Base-by-base conservation (phyloP, 2,797 vertebrate species). In the Pipistrellus nathusii region DNA sequence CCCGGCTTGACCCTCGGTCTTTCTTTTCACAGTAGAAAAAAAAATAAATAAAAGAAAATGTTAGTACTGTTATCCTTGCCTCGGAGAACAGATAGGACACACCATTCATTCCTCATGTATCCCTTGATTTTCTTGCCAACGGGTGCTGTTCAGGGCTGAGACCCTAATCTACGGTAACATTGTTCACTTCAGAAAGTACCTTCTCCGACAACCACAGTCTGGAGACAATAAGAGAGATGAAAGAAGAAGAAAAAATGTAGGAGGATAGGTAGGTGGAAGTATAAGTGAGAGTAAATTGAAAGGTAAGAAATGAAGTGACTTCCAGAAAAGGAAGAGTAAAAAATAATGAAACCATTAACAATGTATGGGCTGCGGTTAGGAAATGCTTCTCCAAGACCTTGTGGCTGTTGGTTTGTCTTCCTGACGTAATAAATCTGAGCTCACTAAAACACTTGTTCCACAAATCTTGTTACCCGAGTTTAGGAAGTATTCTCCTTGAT, bases 321-420 rank as follows among this genome's bases (percentile, higher is more conserved):
- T 2, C 3, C 80, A 81, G 8, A 87, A 90, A 85, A 13, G 10
- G 30, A 64, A 85, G 15, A 75, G 64, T 82, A 21, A 81, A 80
- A 91, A 69, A 41, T 88, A 82, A 51, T 35, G 2, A 83, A 93
- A 75, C 3, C 6, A 53, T 73, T 77, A 82, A 59, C 75, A 94
- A 92, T 51, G 4, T 35, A 85, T 86, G 5, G 23, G 9, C 5
- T 53, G 15, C 20, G 46, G 30, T 21, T 66, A 27, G 85, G 38
- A 46, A 80, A 89, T 73, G 11, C n/a, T 85, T 90, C 38, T 69
- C 17, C 1, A 85, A 41, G 30, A 87, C 2, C 7, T 53, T 41
- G 1, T 32, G 30, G 1, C 23, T 85, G 4, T 53, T 51, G 17
- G 53, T 90, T 75, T 78, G 23, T 88, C 62, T 90, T 85, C 73